Evolutionary conservation across 2,888 invertebrate species (phyloP), one percentile per base, ranked within the genome.

Genomic region (Limenitis camilla): DNA sequence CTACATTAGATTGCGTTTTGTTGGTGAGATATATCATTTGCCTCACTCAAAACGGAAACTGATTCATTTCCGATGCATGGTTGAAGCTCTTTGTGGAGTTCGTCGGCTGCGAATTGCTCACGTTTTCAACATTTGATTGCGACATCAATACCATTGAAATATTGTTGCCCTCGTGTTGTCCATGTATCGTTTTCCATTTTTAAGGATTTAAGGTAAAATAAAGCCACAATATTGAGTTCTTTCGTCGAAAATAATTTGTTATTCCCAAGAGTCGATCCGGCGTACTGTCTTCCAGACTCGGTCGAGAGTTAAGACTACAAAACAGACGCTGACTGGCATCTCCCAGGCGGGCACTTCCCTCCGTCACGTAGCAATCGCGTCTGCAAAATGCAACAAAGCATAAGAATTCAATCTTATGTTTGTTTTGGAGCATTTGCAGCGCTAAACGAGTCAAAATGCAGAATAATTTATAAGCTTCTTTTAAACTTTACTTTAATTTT

Each of bases 21-120:
- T 61, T 59, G 59, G 65, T 68, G 67, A 73, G 71, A 79, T 81
- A 78, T 82, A 78, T 81, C 77, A 80, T 81, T 83, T 83, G 76
- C 71, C 68, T 74, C 74, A 79, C 74, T 75, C 76, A 72, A 74
- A 80, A 78, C 81, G 84, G 84, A 83, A 81, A 82, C 85, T 82
- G 86, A 84, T 83, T 86, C 84, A 86, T 86, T 86, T 86, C 84
- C 85, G 85, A 84, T 85, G 85, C 82, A 84, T 75, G 80, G 82
- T 80, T 77, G 79, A 74, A 72, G 80, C 82, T 83, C 85, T 86
- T 85, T 86, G 86, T 85, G 72, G 71, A 79, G 80, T 80, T 80
- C 77, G 77, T 76, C 76, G 78, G 73, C 72, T 69, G 75, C 74
- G 78, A 83, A 85, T 79, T 82, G 82, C 83, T 78, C 79, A 81